Base-by-base conservation (phyloP, 2,797 vertebrate species). In the Huso huso region DNA sequence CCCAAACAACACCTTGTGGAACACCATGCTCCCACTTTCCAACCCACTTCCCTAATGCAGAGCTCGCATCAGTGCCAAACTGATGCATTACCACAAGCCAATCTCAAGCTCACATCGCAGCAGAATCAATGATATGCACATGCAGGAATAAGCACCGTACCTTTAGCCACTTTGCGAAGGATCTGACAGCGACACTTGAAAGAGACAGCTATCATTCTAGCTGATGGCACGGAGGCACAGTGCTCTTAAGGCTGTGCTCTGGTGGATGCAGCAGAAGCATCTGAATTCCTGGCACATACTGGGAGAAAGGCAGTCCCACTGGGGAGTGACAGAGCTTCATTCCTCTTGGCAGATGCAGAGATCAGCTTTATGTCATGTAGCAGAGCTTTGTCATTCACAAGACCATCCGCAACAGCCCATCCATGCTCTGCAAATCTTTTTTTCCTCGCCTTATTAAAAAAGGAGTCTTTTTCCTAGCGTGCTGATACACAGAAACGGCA, bases 111-210 rank as follows among this genome's bases (percentile, higher is more conserved):
- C 64, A 73, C 70, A 71, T 66, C 66, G 69, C 67, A 65, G 62
- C 62, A n/a, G 51, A 61, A 48, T 12, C 63, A 59, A 52, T 49
- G 23, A 49, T 18, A 68, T 62, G 68, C 62, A 49, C 13, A 63
- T 9, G 58, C 23, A 52, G 53, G 69, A 69, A 74, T 9, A 37
- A 84, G 72, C 72, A 82, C 72, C 0, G 72, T 97, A 99, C 96
- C 96, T 98, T 98, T 99, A 66, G 93, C 89, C 79, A 94, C 91
- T 81, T 93, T 91, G 86, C 95, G 93, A 85, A 99, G 91, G 83
- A 99, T 98, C 68, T 98, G 96, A 86, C 95, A 99, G 78, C 96
- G 94, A 88, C 96, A 99, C 90, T 98, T 99, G 78, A 99, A 99
- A 79, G 96, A 99, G 86, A 99, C 94, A 74, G 96, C 96, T 89